Evolutionary conservation across 2,113 vertebrate genomes (phyloP).

Genomic region (Corydoras sp.): DNA sequence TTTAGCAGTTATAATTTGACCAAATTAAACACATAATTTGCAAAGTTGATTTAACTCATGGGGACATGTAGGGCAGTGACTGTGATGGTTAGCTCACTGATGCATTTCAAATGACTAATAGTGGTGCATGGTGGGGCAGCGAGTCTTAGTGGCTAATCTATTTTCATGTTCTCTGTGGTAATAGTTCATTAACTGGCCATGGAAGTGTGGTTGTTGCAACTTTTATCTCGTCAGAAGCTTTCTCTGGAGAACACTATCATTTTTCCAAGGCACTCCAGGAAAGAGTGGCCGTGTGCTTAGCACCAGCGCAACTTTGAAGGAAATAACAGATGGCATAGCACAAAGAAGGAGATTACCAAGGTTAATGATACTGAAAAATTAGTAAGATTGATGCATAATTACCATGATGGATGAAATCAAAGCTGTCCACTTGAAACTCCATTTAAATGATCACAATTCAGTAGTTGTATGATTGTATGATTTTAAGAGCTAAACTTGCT

Average conservation of each 20-base stretch:
- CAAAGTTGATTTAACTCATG: slow-evolving; percentile 35
- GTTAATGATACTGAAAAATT: slow-evolving; percentile 72
- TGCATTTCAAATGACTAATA: slow-evolving; percentile 60
- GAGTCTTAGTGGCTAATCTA: slow-evolving; percentile 64
- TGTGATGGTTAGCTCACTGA: slow-evolving; percentile 48
- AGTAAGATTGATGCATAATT: slow-evolving; percentile 68
- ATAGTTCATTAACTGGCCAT: slow-evolving; percentile 61
- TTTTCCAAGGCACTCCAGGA: slow-evolving; percentile 35
- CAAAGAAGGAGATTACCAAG: slow-evolving; percentile 62
- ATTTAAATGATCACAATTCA: slow-evolving; percentile 29
- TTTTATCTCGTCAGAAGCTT: slow-evolving; percentile 47
- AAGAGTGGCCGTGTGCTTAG: slow-evolving; percentile 37
- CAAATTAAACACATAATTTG: slow-evolving; percentile 27
- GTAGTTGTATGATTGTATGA: slow-evolving; percentile 38
- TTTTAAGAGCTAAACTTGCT: slow-evolving; percentile 15
- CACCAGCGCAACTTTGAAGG: slow-evolving; percentile 57
- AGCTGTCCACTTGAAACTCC: slow-evolving; percentile 22
- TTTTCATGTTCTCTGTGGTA: slow-evolving; percentile 60
- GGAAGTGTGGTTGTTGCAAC: slow-evolving; percentile 50
- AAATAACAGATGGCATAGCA: slow-evolving; percentile 64
- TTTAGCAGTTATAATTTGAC: slow-evolving; percentile 12
- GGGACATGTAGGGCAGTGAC: slow-evolving; percentile 36
- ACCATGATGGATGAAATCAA: slow-evolving; percentile 66
- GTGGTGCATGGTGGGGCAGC: slow-evolving; percentile 37
- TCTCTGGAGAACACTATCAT: slow-evolving; percentile 46